These are phyloP conservation scores for Xiphophorus couchianus DNA, from an alignment of 2,113 vertebrate genomes.

Conservation along the genomic window DNA sequence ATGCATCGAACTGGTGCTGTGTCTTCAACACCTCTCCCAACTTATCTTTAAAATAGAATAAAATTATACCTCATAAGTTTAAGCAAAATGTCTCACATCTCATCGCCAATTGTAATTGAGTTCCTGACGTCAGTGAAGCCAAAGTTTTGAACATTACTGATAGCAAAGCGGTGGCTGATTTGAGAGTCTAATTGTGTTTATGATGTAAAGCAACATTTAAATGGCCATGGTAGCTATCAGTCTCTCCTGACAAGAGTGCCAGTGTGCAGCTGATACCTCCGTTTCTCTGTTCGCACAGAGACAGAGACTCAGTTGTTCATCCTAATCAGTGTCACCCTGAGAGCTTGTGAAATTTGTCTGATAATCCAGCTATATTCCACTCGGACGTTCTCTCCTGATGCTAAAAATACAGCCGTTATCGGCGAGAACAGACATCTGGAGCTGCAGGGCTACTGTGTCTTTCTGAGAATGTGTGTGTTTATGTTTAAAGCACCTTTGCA, in stretches of 20 bases:
- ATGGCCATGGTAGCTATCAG: constrained; percentile 61
- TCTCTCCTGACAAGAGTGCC: constrained; percentile 31
- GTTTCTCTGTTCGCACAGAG: constrained; percentile 29
- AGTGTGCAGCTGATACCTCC: constrained; percentile 20
- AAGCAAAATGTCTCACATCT: neutral
- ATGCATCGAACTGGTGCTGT: neutral
- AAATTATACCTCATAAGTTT: neutral
- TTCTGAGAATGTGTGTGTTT: neutral
- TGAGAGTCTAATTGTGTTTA: constrained; percentile 38
- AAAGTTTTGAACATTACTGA: constrained; percentile 19
- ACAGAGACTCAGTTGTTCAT: constrained; percentile 46
- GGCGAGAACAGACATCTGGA: constrained; percentile 32
- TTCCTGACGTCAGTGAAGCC: neutral
- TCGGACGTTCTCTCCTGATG: constrained; percentile 41
- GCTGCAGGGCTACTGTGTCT: constrained; percentile 7
- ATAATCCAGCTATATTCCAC: constrained; percentile 69
- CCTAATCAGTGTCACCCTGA: constrained; percentile 49
- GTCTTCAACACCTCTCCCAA: neutral
- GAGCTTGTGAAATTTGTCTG: constrained; percentile 18
- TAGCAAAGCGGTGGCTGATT: constrained; percentile 14
- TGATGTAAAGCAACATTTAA: constrained; percentile 38
- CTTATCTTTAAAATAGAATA: neutral
- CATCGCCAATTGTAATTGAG: neutral
- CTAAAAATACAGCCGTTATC: constrained; percentile 70
- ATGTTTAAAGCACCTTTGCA: constrained; percentile 8